Base-by-base conservation (phyloP, 1,140 invertebrate species). In the Leucophenga varia region DNA sequence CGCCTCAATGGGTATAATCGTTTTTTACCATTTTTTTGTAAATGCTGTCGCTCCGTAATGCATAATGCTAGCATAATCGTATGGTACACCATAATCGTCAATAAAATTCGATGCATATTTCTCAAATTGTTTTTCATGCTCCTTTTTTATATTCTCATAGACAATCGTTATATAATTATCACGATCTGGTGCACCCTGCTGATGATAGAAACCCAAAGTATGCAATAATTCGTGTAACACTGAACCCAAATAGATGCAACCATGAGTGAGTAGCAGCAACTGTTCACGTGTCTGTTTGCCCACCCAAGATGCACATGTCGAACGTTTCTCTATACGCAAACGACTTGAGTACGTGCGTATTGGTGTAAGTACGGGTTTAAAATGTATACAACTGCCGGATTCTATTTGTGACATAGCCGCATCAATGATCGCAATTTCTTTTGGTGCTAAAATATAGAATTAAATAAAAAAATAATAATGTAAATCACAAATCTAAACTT, bases 201-300 rank as follows among this genome's bases (percentile, higher is more conserved):
- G 87, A 58, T 90, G 84, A 58, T 80, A 82, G 57, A 87, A 87
- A 0, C 86, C 86, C 12, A 86, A 68, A 0, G 84, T 59, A 55
- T 88, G 86, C 38, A 86, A 75, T 6, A 88, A 61, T 63, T 88
- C 86, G 47, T 89, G 86, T 8, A 86, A 77, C n/a, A 87, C 77
- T 4, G 80, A 81, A 9, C 79, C 80, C 41, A 45, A 61, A 51
- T 13, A 73, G 7, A 76, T 65, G 42, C 76, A 76, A 3, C 57
- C 60, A 77, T 25, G 60, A 79, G 52, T 67, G 79, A 63, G 47
- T 79, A 81, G 7, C 81, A 80, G 9, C 76, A 68, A n/a, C n/a
- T n/a, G n/a, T n/a, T n/a, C n/a, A n/a, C n/a, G n/a, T n/a, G n/a
- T n/a, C n/a, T n/a, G n/a, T n/a, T n/a, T n/a, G n/a, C n/a, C n/a